These are phyloP conservation scores for Prietella phreatophila DNA, from an alignment of 2,113 vertebrate species.

Conservation along the genomic window DNA sequence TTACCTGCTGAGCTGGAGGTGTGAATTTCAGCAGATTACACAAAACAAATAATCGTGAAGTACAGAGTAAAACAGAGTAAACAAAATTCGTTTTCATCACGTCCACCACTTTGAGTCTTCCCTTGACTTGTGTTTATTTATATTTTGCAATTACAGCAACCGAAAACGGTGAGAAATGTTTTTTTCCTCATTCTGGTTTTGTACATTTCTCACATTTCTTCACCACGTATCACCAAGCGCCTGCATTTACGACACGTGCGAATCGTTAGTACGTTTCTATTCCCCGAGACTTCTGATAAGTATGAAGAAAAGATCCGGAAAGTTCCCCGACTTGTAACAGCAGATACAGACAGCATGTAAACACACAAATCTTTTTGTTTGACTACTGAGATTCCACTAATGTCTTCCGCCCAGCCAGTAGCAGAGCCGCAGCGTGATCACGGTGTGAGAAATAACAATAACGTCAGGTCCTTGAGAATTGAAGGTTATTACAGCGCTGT, in stretches of 20 bases:
- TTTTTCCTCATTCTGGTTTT: too few species aligned
- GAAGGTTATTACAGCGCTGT: neutral
- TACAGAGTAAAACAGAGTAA: neutral
- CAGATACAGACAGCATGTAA: neutral
- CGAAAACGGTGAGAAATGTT: too few species aligned
- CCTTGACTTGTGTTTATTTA: neutral
- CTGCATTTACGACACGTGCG: too few species aligned
- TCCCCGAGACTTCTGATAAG: too few species aligned
- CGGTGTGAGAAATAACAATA: conserved; percentile 21
- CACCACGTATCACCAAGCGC: too few species aligned
- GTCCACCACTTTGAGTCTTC: too few species aligned
- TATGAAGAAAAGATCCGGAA: neutral
- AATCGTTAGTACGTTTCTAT: neutral
- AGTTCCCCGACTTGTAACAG: neutral
- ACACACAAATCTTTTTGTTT: neutral
- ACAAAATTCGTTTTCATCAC: neutral
- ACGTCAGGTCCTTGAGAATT: conserved; percentile 13
- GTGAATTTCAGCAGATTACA: neutral
- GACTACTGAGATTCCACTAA: neutral
- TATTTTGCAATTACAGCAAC: neutral
- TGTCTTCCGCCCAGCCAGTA: neutral
- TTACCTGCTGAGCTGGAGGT: neutral
- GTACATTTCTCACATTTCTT: too few species aligned
- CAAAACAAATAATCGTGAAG: neutral
- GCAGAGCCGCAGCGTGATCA: neutral